Evolutionary conservation across 1,140 invertebrate genomes (phyloP), one percentile per base, ranked within the genome.

Genomic region (Micrasema minimum): DNA sequence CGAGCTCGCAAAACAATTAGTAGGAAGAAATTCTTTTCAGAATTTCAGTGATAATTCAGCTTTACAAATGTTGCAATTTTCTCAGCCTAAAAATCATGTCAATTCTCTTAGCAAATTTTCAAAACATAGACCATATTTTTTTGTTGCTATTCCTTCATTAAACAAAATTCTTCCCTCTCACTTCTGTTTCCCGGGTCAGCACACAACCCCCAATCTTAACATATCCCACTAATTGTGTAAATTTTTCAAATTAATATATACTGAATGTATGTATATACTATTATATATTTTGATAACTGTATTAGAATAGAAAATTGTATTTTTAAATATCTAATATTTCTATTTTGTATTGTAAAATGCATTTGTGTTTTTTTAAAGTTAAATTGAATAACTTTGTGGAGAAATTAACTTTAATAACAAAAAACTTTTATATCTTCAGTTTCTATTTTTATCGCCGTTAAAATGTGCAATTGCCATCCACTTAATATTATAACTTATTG

Each of bases 11-110:
- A 67, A 61, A 66, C 5, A 50, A 61, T 70, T 62, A 71, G 69
- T 72, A 66, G 23, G 66, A 72, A 65, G 73, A 75, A 75, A 75
- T 70, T 75, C 73, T 41, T 65, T 23, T 41, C 18, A 46, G 73
- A 75, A 75, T 72, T 75, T 75, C 73, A 69, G 73, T 75, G 73
- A 75, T 75, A 75, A 67, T 66, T 66, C 70, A 75, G 73, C 73
- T 75, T 75, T 75, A 75, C 70, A 62, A 71, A 71, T 51, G 45
- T 51, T 57, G 67, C 65, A 53, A 50, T 69, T 75, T 75, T 72
- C 55, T 75, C 73, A 59, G 73, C 70, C 73, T 75, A 72, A 61
- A 61, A 62, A 43, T 14, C 22, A 62, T 26, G 59, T 62, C 59
- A 62, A 62, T 62, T 62, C 59, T 43, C 23, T 18, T 62, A 62